Base-by-base conservation (phyloP, 2,888 invertebrate genomes). In the Athetis lepigone region DNA sequence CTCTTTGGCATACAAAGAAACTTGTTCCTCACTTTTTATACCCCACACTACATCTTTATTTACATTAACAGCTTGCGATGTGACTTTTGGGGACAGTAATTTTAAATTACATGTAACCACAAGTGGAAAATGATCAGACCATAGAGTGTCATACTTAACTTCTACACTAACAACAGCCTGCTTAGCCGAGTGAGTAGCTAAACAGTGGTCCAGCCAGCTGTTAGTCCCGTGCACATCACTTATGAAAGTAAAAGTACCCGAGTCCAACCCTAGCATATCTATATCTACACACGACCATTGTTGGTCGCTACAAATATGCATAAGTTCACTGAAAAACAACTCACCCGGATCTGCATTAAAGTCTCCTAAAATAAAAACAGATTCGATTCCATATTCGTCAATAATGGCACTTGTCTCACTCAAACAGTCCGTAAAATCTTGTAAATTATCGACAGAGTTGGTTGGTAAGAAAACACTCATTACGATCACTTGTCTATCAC, bases 191-290 rank as follows among this genome's bases (percentile, higher is more conserved):
- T 36, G 36, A 33, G 47, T 47, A 6, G 21, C 18, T 13, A 47
- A 6, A 21, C 47, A 47, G 47, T 47, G 47, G 11, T 36, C 36
- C 19, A 47, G 19, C 47, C 47, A 47, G 36, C 47, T 46, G 29
- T 11, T 6, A 2, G 39, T 40, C 39, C 19, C 39, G 19, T 19
- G 39, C 9, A 40, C 39, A n/a, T n/a, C n/a, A n/a, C n/a, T n/a
- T n/a, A n/a, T n/a, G n/a, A n/a, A n/a, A n/a, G n/a, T n/a, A n/a
- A 36, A 49, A 23, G 36, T 49, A 21, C n/a, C 36, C 8, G 49
- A 49, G 8, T 37, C 49, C 6, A 36, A 7, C 23, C 49, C 49
- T 8, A 49, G 21, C 21, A 49, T 4, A 16, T 49, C 49, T 37
- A 23, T n/a, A 5, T 40, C 42, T 13, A 42, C 13, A 42, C 21